Evolutionary conservation across 2,113 vertebrate genomes (phyloP), one percentile per base, ranked within the genome.

Genomic region (Colossoma macropomum): DNA sequence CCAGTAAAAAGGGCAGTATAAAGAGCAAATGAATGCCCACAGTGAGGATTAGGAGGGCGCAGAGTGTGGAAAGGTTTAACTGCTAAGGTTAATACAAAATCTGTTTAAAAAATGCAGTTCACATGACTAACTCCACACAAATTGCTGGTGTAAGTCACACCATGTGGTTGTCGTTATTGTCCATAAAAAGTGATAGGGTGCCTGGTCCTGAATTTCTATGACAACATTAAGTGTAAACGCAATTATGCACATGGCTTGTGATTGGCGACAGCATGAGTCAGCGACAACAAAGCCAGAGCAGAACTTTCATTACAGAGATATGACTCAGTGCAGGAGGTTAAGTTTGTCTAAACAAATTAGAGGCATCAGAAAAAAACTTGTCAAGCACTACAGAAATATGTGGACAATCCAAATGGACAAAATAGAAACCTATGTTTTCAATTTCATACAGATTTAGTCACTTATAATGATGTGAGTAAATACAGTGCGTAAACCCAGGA

Each of bases 241-340:
- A 73, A 41, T 60, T 52, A 45, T 50, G 27, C 25, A 45, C 28
- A 63, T 56, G 9, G 62, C n/a, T 34, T 66, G 72, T 52, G 34
- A 62, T 27, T 56, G 50, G 17, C 13, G 34, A 45, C n/a, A 23
- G 62, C 45, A 75, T 82, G 80, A 82, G 62, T 82, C 80, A 82
- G 62, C 30, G 27, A 48, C 73, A 74, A 75, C 28, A 25, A 50
- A 62, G 21, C 25, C 7, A n/a, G 45, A 75, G 62, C 71, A 54
- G 48, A 32, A 27, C 30, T 41, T 69, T 41, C 30, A 17, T 75
- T 69, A 75, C 11, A 41, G n/a, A 38, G 11, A 7, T 9, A 68
- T 82, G 72, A 82, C 21, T 82, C 72, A 82, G 45, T 10, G 50
- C 3, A 12, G 34, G 62, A 28, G 62, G 16, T 75, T 74, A 62